Conservation (phyloP, 2,888 invertebrate genomes). For the Leucophenga maculata region DNA sequence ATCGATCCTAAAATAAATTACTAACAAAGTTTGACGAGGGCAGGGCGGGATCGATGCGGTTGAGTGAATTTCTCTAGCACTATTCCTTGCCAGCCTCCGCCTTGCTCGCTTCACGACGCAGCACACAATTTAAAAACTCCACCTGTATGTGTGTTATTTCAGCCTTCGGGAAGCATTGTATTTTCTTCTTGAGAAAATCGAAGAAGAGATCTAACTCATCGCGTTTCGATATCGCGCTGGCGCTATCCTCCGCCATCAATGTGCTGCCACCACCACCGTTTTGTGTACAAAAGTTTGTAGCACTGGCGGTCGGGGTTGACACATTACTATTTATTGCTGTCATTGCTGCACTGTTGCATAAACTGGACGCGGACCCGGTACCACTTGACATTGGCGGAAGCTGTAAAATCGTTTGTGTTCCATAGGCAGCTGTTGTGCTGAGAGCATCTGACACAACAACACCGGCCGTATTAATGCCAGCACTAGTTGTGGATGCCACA, state of each 20-base stretch:
- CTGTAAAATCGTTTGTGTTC: slow-evolving; percentile 50
- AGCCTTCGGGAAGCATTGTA: slow-evolving; percentile 64
- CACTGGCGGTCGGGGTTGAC: slow-evolving; percentile 15
- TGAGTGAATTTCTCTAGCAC: background rate
- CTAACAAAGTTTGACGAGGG: slow-evolving; percentile 30
- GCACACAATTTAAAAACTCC: slow-evolving; percentile 68
- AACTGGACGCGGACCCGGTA: slow-evolving; percentile 11
- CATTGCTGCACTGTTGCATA: slow-evolving; percentile 30
- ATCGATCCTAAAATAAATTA: slow-evolving; percentile 13
- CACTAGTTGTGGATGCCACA: slow-evolving; percentile 19
- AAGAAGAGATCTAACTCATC: slow-evolving; percentile 70
- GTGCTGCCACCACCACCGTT: background rate
- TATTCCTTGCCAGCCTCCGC: slow-evolving; percentile 1
- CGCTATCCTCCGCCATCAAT: background rate
- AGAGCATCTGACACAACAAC: background rate
- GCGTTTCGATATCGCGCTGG: slow-evolving; percentile 46
- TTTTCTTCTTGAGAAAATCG: slow-evolving; percentile 68
- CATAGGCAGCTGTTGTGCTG: slow-evolving; percentile 41
- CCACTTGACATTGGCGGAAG: slow-evolving; percentile 46
- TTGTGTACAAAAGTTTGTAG: background rate
- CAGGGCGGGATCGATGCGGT: background rate
- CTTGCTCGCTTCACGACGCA: slow-evolving; percentile 59
- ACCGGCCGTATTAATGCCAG: background rate
- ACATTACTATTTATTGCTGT: slow-evolving; percentile 25
- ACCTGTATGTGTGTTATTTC: slow-evolving; percentile 69